Evolutionary conservation across 1,140 invertebrate species (phyloP).

Genomic region (Cryptotermes secundus): DNA sequence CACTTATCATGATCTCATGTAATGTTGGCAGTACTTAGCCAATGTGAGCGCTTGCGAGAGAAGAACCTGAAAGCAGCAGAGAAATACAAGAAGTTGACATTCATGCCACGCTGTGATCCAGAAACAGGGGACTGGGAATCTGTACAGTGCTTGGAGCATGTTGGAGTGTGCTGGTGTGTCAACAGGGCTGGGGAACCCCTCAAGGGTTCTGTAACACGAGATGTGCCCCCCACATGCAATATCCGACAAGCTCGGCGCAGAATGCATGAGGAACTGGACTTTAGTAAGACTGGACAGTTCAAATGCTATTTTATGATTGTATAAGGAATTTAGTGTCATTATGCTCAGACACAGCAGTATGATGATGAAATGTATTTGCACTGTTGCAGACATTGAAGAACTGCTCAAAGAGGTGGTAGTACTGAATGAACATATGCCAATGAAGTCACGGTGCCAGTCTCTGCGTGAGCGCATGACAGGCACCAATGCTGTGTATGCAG

Average conservation of each 20-base stretch:
- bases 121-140: conserved; percentile 74
- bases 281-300: neutral
- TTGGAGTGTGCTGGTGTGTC: conserved; percentile 84
- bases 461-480: conserved; percentile 46
- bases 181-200: conserved; percentile 74
- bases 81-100: conserved; percentile 66
- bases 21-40: conserved; percentile 60
- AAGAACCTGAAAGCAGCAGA: conserved; percentile 69
- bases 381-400: conserved; percentile 37
- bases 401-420: conserved; percentile 44
- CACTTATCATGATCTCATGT: too few relatives aligned
- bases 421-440: conserved; percentile 39
- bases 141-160: conserved; percentile 76
- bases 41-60: conserved; percentile 73
- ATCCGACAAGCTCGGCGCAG: conserved; percentile 67
- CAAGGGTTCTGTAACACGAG: conserved; percentile 73
- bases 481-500: conserved; percentile 54
- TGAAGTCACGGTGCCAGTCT: conserved; percentile 60
- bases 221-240: conserved; percentile 66
- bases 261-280: conserved; percentile 31
- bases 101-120: conserved; percentile 70
- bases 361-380: too few relatives aligned
- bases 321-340: neutral
- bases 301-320: neutral
- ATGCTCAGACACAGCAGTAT: too few relatives aligned